Evolutionary conservation across 2,113 vertebrate species (phyloP).

Genomic region (Podiceps cristatus): DNA sequence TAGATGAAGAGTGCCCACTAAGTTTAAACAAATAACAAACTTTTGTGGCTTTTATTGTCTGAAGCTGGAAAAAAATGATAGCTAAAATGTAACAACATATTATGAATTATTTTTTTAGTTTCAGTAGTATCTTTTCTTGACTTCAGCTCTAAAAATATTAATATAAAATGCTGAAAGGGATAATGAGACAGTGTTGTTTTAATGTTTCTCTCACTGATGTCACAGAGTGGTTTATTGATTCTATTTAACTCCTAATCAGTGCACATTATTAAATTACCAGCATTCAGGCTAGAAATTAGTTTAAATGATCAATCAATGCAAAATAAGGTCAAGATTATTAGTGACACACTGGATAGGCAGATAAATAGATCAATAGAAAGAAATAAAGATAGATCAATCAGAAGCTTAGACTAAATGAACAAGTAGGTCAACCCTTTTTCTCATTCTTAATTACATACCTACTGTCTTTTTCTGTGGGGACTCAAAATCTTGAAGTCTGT

Average conservation of each 20-base stretch:
- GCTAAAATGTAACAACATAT: background rate
- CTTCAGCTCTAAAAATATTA: background rate
- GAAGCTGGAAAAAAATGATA: background rate
- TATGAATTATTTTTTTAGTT: background rate
- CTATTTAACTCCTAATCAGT: background rate
- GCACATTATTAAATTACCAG: constrained; percentile 50
- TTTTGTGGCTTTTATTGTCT: background rate
- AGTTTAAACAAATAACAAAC: background rate
- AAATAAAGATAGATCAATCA: constrained; percentile 44
- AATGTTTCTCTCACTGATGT: background rate
- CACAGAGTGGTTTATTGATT: constrained; percentile 32
- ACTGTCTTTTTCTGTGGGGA: constrained; percentile 29
- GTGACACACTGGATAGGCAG: constrained; percentile 24
- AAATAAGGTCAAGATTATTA: constrained; percentile 56
- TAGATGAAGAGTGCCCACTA: background rate
- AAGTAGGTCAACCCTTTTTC: constrained; percentile 40
- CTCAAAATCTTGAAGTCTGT: constrained; percentile 3
- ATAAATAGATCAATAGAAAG: constrained; percentile 57
- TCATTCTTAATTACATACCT: constrained; percentile 35
- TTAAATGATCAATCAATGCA: constrained; percentile 46
- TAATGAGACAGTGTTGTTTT: background rate
- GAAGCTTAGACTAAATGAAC: background rate
- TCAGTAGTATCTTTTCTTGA: background rate
- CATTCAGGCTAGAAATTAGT: background rate
- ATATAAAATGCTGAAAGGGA: background rate